Percentiles rank a stretch among this genome's conserved stretches.
phyloP scores from a whole-genome alignment of 2,888 invertebrate species.

The Tenthredo mesomela region DNA sequence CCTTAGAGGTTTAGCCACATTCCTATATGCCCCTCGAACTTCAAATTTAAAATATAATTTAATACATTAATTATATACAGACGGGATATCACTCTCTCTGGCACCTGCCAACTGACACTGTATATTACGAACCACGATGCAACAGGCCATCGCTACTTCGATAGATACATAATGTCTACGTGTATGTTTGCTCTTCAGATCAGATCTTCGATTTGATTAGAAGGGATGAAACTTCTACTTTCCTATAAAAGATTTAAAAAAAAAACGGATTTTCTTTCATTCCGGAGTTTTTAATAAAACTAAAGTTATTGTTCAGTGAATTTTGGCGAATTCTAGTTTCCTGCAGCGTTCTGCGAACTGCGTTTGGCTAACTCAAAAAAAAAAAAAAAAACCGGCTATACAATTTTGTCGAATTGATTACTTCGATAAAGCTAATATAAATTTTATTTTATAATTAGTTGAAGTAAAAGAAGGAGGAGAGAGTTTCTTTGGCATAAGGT shows the following conservation, averaged over 20 bases:
- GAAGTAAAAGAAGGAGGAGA: background rate
- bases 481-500: slow-evolving; percentile 14
- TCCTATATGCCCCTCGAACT: slow-evolving; percentile 56
- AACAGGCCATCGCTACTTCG: background rate
- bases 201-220: background rate
- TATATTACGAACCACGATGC: background rate
- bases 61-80: slow-evolving; percentile 62
- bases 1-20: background rate
- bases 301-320: too few relatives aligned
- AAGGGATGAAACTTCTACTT: background rate
- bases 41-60: slow-evolving; percentile 60
- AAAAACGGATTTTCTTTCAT: too few relatives aligned
- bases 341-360: too few relatives aligned
- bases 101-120: slow-evolving; percentile 58
- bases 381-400: background rate
- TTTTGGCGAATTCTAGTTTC: too few relatives aligned
- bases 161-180: background rate
- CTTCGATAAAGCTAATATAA: background rate
- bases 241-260: too few relatives aligned
- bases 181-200: background rate
- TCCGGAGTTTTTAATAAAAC: too few relatives aligned
- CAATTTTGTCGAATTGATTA: background rate
- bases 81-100: slow-evolving; percentile 62
- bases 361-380: background rate
- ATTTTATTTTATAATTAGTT: background rate